These are phyloP conservation scores for Holothuria leucospilota DNA, from an alignment of 53 echinoderm and acorn worm species.

Conservation along the genomic window DNA sequence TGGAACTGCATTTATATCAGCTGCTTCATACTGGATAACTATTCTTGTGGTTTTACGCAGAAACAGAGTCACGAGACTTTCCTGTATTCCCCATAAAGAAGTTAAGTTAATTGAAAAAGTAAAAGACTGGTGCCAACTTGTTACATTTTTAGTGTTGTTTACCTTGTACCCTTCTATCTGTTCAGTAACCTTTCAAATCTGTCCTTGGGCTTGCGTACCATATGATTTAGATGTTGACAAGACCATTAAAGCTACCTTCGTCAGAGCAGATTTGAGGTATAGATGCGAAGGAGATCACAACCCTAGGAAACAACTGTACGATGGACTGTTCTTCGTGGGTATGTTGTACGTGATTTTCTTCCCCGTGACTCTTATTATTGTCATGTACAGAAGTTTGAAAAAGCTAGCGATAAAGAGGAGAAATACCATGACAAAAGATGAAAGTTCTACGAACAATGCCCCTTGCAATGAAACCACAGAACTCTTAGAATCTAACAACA, in stretches of 20 bases:
- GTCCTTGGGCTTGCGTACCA: neutral
- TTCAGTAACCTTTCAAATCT: conserved; percentile 22
- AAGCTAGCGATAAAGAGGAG: neutral
- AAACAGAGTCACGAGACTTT: neutral
- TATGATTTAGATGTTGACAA: neutral
- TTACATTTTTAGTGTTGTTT: conserved; percentile 21
- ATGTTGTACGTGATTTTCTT: neutral
- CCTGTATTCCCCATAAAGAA: neutral
- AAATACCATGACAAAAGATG: neutral
- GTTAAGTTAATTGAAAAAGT: neutral
- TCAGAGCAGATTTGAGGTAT: conserved; percentile 11
- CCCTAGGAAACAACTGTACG: neutral
- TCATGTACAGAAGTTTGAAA: neutral
- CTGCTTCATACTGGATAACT: neutral
- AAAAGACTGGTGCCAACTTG: conserved; percentile 8
- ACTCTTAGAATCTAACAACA: neutral
- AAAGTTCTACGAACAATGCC: neutral
- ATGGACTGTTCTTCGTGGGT: neutral
- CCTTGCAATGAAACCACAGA: neutral
- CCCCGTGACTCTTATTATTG: neutral
- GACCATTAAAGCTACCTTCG: neutral
- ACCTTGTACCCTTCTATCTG: conserved; percentile 17
- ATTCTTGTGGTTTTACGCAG: neutral
- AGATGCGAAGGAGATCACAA: conserved; percentile 12
- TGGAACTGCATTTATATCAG: neutral